Base-by-base conservation (phyloP, 2,113 vertebrate species). In the Sialia sialis region DNA sequence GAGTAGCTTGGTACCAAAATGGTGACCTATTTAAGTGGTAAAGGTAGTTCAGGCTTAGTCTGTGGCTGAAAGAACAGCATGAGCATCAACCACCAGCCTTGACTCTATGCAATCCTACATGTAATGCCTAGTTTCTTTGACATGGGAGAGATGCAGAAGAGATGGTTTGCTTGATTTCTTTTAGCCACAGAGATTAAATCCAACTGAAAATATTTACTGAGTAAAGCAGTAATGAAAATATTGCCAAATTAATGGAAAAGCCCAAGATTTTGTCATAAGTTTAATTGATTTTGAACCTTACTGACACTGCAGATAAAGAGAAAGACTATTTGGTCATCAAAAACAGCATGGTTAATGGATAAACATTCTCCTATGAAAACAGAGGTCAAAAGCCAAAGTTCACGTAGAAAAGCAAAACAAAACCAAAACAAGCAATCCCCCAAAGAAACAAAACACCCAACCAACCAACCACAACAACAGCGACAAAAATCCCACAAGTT, bases 201-300 rank as follows among this genome's bases (percentile, higher is more conserved):
- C 38, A 72, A 41, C 5, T 22, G n/a, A 59, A 93, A 84, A 67
- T 27, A 5, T 78, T 82, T 87, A 81, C 64, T 92, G 79, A 96
- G 91, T 49, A 89, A 84, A 88, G 32, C 29, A 80, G 73, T 84
- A 93, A 94, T 73, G 78, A 85, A 90, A 56, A 67, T 81, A 72
- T 62, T 83, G 56, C 58, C 74, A 95, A 94, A 96, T 93, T 95
- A 92, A 92, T 49, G 56, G 63, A 60, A 96, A 97, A 96, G n/a
- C 49, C 93, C 51, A 84, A 93, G 70, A 93, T 84, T 34, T 89
- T 91, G 82, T 95, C 90, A 86, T 91, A 96, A 96, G 34, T 94
- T 90, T 86, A 87, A 92, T 69, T 97, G 78, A 94, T 96, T 95
- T 97, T 95, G 78, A 97, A 96, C 96, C 95, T 80, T 75, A 46